Percentiles rank a stretch among this genome's conserved stretches.
These are phyloP conservation scores for Parnassius mnemosyne DNA, from an alignment of 2,888 invertebrate species.

Conservation along the genomic window DNA sequence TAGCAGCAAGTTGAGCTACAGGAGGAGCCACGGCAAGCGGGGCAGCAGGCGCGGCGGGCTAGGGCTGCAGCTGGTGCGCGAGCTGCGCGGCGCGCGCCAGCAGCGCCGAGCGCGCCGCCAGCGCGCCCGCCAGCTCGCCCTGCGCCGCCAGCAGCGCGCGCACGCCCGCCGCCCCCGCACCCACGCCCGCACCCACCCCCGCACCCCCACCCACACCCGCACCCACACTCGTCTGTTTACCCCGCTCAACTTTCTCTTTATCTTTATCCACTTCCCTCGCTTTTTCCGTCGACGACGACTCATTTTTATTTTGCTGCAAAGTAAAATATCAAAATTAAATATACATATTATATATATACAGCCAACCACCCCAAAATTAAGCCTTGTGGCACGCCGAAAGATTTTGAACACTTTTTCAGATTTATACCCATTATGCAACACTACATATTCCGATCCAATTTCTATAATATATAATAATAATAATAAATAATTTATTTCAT, in stretches of 20 bases:
- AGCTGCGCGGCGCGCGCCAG: constrained; percentile 37
- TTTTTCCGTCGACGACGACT: background rate
- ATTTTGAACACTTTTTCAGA: no score
- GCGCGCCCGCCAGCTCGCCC: constrained; percentile 47
- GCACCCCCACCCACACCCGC: constrained; percentile 44
- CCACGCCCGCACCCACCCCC: constrained; percentile 30
- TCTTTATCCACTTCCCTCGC: constrained; percentile 14
- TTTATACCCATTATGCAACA: no score
- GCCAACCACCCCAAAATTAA: no score
- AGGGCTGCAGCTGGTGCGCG: constrained; percentile 34
- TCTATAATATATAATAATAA: no score
- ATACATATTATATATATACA: no score
- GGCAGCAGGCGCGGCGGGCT: constrained; percentile 25
- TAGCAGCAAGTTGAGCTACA: no score
- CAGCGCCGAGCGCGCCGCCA: constrained; percentile 48
- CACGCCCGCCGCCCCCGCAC: constrained; percentile 48
- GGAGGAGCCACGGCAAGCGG: no score
- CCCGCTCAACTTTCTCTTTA: constrained; percentile 20
- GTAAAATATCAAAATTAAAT: background rate
- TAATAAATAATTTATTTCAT: no score
- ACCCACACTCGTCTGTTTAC: constrained; percentile 11
- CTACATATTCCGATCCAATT: no score
- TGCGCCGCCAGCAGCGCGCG: constrained; percentile 57
- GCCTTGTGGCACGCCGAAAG: no score
- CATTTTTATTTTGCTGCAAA: constrained; percentile 10